phyloP scores from a whole-genome alignment of 2,888 invertebrate species.

The Branchellion lobata region DNA sequence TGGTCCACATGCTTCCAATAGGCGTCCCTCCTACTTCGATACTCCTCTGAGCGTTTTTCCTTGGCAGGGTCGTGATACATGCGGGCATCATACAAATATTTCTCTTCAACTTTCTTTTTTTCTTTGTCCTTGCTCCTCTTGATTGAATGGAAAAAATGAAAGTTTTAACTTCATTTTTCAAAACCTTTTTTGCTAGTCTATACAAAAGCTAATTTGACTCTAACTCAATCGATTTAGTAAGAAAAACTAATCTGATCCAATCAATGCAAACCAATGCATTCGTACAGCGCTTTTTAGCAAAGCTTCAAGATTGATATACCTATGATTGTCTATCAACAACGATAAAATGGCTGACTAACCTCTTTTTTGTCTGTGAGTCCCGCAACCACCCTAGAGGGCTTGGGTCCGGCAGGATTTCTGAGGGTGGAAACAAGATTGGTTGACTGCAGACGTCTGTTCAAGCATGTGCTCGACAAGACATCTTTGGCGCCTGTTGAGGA shows the following conservation, averaged over 20 bases:
- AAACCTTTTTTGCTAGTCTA: no score
- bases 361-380: no score
- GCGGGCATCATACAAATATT: constrained; percentile 43
- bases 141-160: background rate
- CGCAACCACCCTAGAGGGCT: background rate
- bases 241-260: background rate
- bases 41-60: constrained; percentile 27
- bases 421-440: background rate
- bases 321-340: no score
- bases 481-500: background rate
- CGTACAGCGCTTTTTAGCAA: no score
- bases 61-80: constrained; percentile 36
- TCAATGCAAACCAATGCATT: background rate
- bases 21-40: constrained; percentile 8
- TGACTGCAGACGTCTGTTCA: background rate
- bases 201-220: background rate
- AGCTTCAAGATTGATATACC: no score
- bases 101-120: background rate
- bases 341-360: no score
- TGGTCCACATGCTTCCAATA: background rate
- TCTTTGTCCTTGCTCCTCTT: background rate
- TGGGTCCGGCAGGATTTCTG: background rate
- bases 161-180: no score
- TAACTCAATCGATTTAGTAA: background rate
- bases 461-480: background rate